A percentile compares a stretch with the other conserved stretches of the same genome.
These are phyloP conservation scores for Heliocidaris tuberculata DNA, from an alignment of 35 echinoderm and acorn worm species.

Conservation along the genomic window DNA sequence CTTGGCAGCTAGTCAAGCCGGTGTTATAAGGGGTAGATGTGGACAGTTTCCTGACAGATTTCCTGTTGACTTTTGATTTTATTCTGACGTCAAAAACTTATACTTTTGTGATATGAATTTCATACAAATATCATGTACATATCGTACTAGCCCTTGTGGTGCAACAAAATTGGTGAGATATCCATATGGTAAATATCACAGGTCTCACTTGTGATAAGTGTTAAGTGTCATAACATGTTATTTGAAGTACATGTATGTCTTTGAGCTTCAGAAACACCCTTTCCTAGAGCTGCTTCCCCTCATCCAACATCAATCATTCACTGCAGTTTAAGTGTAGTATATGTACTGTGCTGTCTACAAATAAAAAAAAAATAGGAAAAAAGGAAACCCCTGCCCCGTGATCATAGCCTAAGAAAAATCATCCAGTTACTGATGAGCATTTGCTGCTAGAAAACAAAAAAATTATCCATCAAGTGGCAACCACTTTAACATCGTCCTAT, in stretches of 20 bases:
- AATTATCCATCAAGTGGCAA: no score
- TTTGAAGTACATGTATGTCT: neutral
- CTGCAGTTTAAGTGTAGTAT: no score
- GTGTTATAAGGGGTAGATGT: neutral
- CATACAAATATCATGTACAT: no score
- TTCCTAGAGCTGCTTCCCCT: neutral
- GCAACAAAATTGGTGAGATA: neutral
- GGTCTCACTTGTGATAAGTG: neutral
- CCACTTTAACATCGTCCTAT: no score
- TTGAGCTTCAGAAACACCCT: neutral
- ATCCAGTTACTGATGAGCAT: no score
- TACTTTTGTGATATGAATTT: neutral
- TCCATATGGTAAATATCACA: neutral
- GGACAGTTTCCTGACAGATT: neutral
- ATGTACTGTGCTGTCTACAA: no score
- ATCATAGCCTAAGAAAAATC: no score
- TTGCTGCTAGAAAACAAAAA: no score
- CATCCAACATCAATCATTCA: neutral
- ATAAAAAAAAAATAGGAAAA: no score
- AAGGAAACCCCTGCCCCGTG: no score
- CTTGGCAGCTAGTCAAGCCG: neutral
- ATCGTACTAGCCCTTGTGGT: neutral
- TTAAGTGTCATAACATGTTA: neutral
- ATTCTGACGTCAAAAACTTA: neutral
- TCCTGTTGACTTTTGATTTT: neutral